These are phyloP conservation scores for Diglossa brunneiventris DNA, from an alignment of 2,113 vertebrate genomes.

Conservation along the genomic window DNA sequence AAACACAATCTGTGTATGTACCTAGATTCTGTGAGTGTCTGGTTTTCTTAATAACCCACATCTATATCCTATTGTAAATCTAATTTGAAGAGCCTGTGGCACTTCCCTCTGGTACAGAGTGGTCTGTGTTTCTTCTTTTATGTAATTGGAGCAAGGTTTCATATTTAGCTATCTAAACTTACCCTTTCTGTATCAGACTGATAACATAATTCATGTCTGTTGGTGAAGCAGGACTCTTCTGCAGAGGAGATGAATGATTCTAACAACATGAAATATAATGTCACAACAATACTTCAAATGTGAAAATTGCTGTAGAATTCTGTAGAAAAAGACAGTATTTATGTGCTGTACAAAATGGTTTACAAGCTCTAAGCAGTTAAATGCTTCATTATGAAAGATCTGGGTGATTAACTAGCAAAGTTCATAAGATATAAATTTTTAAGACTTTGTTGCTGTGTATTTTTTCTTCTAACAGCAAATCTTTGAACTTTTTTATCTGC, in stretches of 20 bases:
- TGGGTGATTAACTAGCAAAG: neutral
- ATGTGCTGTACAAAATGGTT: neutral
- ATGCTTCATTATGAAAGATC: neutral
- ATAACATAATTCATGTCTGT: neutral
- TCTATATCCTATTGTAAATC: neutral
- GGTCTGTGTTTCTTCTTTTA: neutral
- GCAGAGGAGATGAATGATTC: neutral
- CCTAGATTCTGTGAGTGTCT: neutral
- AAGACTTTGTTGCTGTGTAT: neutral
- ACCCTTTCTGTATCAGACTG: neutral
- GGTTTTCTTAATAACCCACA: neutral
- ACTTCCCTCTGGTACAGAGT: neutral
- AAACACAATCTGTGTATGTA: neutral
- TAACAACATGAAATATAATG: neutral
- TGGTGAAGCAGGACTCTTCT: neutral
- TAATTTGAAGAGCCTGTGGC: neutral
- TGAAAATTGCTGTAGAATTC: neutral
- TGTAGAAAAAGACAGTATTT: neutral
- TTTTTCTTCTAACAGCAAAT: neutral
- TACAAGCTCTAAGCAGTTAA: neutral
- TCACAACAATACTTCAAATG: neutral
- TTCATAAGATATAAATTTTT: neutral
- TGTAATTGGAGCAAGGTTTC: neutral
- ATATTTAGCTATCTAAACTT: neutral
- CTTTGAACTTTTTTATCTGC: neutral